Evolutionary conservation across 2,888 invertebrate species (phyloP).

Genomic region (Drosophila longiperda): DNA sequence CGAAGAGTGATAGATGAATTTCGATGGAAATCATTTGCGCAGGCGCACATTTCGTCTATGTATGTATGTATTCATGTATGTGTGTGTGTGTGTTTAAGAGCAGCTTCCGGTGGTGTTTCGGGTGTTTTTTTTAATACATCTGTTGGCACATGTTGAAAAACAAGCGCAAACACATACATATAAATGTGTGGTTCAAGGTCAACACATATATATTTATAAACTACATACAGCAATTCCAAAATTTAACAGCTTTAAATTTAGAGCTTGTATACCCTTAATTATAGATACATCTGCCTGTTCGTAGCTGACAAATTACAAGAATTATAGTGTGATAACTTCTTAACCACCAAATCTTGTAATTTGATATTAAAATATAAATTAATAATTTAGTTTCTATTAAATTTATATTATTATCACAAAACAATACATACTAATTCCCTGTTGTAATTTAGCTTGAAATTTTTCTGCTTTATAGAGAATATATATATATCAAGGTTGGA

Average conservation of each 20-base stretch:
- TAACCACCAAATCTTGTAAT: background rate
- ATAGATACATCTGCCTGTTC: background rate
- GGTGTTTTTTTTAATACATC: slow-evolving; percentile 45
- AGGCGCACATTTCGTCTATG: slow-evolving; percentile 47
- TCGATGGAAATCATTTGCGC: slow-evolving; percentile 59
- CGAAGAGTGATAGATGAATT: background rate
- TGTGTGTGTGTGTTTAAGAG: slow-evolving; percentile 24
- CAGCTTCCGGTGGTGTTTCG: slow-evolving; percentile 76
- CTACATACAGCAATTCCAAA: background rate
- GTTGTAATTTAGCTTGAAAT: background rate
- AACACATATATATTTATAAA: slow-evolving; percentile 7
- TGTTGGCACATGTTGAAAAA: slow-evolving; percentile 45
- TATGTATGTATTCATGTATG: background rate
- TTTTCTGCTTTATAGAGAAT: background rate
- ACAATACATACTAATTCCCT: background rate
- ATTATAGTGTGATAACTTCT: background rate
- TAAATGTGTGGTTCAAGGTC: slow-evolving; percentile 59
- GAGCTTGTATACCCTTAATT: background rate
- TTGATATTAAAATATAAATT: background rate
- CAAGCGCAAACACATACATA: slow-evolving; percentile 3
- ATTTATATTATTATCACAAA: background rate
- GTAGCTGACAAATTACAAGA: background rate
- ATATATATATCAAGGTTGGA: too few species aligned
- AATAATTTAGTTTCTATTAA: background rate
- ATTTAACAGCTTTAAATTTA: slow-evolving; percentile 5